A percentile compares a stretch with the other conserved stretches of the same genome.
Conservation (phyloP, 1,140 invertebrate species). For the Drosophila pruinosa region DNA sequence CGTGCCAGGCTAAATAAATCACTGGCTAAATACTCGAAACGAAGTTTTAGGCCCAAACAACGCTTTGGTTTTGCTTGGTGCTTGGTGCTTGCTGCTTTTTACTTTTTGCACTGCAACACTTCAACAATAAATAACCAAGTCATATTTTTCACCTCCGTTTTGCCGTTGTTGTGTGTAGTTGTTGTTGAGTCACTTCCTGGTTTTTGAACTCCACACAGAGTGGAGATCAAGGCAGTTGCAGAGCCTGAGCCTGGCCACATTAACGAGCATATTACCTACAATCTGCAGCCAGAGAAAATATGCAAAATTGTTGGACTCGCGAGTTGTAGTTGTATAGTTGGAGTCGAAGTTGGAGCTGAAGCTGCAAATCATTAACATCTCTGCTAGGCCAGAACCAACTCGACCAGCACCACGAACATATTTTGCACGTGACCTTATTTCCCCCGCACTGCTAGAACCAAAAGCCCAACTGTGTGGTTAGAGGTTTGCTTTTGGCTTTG, state of each 20-base stretch:
- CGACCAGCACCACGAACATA: slow-evolving; percentile 72
- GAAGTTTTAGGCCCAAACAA: slow-evolving; percentile 64
- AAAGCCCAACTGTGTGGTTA: slow-evolving; percentile 6
- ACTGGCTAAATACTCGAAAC: slow-evolving; percentile 78
- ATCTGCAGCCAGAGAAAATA: slow-evolving; percentile 68
- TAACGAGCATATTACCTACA: slow-evolving; percentile 79
- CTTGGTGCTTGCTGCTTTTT: slow-evolving; percentile 21
- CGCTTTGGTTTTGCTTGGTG: slow-evolving; percentile 34
- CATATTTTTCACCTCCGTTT: slow-evolving; percentile 77
- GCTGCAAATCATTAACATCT: slow-evolving; percentile 81
- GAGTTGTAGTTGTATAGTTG: neutral
- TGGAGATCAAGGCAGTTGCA: slow-evolving; percentile 31
- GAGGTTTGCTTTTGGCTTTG: slow-evolving; percentile 22
- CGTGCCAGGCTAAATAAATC: slow-evolving; percentile 71
- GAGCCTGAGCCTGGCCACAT: slow-evolving; percentile 73
- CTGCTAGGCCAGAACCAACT: slow-evolving; percentile 29
- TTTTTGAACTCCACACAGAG: slow-evolving; percentile 63
- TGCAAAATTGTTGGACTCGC: slow-evolving; percentile 70
- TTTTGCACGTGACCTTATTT: slow-evolving; percentile 81
- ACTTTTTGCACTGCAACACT: slow-evolving; percentile 75
- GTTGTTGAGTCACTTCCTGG: slow-evolving; percentile 79
- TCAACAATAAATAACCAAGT: slow-evolving; percentile 81
- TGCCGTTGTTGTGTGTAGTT: slow-evolving; percentile 55
- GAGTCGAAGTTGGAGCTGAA: slow-evolving; percentile 2
- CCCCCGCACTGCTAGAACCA: slow-evolving; percentile 69